phyloP scores from a whole-genome alignment of 2,797 vertebrate genomes.

The Sebastes itinus region DNA sequence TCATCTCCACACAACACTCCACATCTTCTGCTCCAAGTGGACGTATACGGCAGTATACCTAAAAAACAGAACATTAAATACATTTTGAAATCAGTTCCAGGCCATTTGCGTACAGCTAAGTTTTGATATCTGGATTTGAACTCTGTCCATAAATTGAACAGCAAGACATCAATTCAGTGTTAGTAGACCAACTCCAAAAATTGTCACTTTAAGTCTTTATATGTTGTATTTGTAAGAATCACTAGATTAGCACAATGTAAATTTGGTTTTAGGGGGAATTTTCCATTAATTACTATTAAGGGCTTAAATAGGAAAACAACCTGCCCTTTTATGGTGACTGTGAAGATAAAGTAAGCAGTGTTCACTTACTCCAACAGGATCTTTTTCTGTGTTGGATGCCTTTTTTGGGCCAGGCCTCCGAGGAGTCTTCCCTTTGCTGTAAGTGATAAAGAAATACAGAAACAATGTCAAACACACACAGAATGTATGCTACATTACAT shows the following conservation, averaged over 20 bases:
- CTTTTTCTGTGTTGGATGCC: slow-evolving; percentile 85
- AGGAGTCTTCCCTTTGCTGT: slow-evolving; percentile 88
- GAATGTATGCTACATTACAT: neutral
- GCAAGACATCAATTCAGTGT: neutral
- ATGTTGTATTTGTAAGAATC: neutral
- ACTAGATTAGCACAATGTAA: neutral
- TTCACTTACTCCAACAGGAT: slow-evolving; percentile 92
- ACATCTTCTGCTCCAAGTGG: slow-evolving; percentile 85
- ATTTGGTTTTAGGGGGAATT: neutral
- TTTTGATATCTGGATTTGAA: neutral
- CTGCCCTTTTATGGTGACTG: neutral
- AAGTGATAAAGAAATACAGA: neutral
- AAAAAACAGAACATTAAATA: neutral
- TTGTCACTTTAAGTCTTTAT: neutral
- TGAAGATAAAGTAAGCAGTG: neutral
- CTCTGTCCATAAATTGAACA: neutral
- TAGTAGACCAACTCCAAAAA: neutral
- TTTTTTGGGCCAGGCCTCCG: slow-evolving; percentile 86
- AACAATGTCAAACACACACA: neutral
- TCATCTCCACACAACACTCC: slow-evolving; percentile 93
- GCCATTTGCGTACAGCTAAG: neutral
- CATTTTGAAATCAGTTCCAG: neutral
- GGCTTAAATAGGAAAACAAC: neutral
- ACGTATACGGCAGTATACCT: slow-evolving; percentile 96
- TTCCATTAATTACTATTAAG: neutral